These are phyloP conservation scores for Nerophis lumbriciformis DNA, from an alignment of 2,113 vertebrate genomes.

Conservation along the genomic window DNA sequence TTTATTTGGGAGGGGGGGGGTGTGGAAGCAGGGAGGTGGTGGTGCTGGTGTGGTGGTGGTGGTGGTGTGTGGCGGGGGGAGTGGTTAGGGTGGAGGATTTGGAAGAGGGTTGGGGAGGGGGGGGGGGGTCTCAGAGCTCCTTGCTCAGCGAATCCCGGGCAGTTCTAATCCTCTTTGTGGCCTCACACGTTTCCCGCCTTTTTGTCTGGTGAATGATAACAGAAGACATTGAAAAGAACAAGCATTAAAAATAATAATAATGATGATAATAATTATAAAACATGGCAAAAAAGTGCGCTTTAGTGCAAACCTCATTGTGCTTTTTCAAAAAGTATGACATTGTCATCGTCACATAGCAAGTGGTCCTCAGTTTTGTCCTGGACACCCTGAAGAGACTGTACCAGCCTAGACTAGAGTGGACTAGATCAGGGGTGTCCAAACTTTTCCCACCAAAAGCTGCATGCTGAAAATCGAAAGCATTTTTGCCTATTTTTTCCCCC, in stretches of 20 bases:
- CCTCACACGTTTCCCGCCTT: slow-evolving; percentile 78
- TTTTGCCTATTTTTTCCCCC: too few relatives aligned
- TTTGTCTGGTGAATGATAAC: slow-evolving; percentile 79
- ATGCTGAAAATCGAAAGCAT: too few relatives aligned
- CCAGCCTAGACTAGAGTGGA: too few relatives aligned
- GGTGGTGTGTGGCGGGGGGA: not conserved
- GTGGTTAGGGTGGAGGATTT: slow-evolving; percentile 10
- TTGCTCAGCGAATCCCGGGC: slow-evolving; percentile 75
- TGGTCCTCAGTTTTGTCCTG: too few relatives aligned
- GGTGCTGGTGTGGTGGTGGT: not conserved
- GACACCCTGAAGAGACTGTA: too few relatives aligned
- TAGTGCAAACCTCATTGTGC: too few relatives aligned
- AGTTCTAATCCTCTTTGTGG: slow-evolving; percentile 77
- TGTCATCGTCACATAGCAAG: too few relatives aligned
- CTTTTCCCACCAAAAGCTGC: too few relatives aligned
- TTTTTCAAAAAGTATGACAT: too few relatives aligned
- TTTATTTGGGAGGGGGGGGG: slow-evolving; percentile 47
- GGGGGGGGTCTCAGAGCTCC: slow-evolving; percentile 65
- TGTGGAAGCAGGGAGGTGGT: not conserved
- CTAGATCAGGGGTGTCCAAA: too few relatives aligned
- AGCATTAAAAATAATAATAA: slow-evolving; percentile 56
- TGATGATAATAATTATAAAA: slow-evolving; percentile 35
- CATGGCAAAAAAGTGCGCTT: slow-evolving; percentile 27
- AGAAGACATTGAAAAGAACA: slow-evolving; percentile 67
- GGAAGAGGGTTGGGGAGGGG: not conserved